phyloP scores from a whole-genome alignment of 2,888 invertebrate genomes.

The Calameuta idolon region DNA sequence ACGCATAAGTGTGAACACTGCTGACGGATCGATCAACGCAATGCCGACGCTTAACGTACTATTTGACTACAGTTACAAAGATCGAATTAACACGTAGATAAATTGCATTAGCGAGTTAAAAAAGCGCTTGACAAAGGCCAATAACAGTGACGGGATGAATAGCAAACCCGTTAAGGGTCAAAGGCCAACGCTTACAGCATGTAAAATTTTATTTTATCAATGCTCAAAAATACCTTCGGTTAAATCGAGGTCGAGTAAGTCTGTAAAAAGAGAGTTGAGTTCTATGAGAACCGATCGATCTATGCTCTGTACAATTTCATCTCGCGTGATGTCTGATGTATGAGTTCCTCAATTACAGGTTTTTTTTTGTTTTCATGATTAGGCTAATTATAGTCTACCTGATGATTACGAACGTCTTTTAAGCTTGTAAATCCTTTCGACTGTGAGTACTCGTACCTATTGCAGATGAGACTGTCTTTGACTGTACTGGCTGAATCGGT shows the following conservation, averaged over 20 bases:
- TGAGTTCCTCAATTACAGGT: background rate
- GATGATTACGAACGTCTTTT: background rate
- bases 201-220: background rate
- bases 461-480: constrained; percentile 42
- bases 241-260: constrained; percentile 60
- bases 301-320: background rate
- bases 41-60: background rate
- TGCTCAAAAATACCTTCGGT: constrained; percentile 48
- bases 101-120: background rate
- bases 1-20: background rate
- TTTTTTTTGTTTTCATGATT: constrained; percentile 13
- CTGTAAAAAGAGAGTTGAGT: constrained; percentile 53
- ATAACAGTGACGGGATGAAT: background rate
- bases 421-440: background rate
- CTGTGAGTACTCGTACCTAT: constrained; percentile 47
- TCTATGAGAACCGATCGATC: background rate
- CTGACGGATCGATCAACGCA: background rate
- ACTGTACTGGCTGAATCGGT: constrained; percentile 47
- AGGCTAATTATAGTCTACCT: background rate
- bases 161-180: background rate
- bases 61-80: background rate
- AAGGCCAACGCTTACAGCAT: background rate
- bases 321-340: background rate
- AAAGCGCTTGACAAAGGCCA: background rate
- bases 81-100: background rate